Evolutionary conservation across 2,113 vertebrate species (phyloP), one percentile per base, ranked within the genome.

Genomic region (Psammodynastes pulverulentus): DNA sequence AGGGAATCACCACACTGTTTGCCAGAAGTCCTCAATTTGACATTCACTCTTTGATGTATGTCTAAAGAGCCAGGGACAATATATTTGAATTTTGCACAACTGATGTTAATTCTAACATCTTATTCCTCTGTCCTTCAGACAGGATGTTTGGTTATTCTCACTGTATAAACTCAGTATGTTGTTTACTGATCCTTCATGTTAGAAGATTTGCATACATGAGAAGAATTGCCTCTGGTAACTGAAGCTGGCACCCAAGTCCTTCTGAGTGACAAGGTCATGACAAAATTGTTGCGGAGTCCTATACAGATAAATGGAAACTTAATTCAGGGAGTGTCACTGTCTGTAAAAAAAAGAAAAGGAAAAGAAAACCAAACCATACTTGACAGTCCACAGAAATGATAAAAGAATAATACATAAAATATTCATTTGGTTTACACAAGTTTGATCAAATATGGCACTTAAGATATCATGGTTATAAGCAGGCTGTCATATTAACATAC

Each of bases 361-460:
- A 67, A 45, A 79, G 91, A 56, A 45, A 79, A 8, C 34, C 43
- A 15, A 86, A 10, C 5, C 88, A 6, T 48, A 88, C 93, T 48
- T 0, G 0, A 19, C 92, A 94, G 48, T 89, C 53, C 34, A 91
- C 39, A 89, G 39, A 94, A 26, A 92, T 45, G 24, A 67, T 79
- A 49, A 89, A 92, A 93, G 92, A 92, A 84, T 54, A 84, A 88
- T 88, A n/a, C 67, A 34, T 89, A 9, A 91, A 90, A 91, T 95
- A 94, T 92, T 72, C 45, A 43, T 94, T 86, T 87, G 91, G 58
- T 12, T 0, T 54, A 58, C 6, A 26, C 9, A 91, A 1, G 34
- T 88, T 93, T 89, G 3, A 51, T 89, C 84, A 93, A 87, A 87
- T 54, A 39, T 21, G 58, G 1, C 4, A 9, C 88, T 84, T 92